Evolutionary conservation across 2,888 invertebrate species (phyloP).

Genomic region (Metalampra italica): DNA sequence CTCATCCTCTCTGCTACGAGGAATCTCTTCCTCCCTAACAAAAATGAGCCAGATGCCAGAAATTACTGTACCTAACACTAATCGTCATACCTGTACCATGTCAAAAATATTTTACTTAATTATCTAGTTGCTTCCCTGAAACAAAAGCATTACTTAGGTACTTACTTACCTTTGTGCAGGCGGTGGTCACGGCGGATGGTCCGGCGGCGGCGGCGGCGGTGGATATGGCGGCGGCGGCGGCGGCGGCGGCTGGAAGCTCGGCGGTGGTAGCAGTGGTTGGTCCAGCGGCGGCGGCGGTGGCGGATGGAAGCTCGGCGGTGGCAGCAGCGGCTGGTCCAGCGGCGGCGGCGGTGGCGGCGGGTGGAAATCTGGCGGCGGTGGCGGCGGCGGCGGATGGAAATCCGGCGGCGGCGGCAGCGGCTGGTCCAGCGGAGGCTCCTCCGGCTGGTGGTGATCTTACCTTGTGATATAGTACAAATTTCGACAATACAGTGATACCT

Average conservation of each 20-base stretch:
- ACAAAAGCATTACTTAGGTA: too few relatives aligned
- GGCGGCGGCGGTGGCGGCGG: slow-evolving; percentile 15
- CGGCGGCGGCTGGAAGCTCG: slow-evolving; percentile 20
- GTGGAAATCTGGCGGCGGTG: slow-evolving; percentile 2
- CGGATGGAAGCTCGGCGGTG: slow-evolving; percentile 22
- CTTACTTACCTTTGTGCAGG: slow-evolving; percentile 6
- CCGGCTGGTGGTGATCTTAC: slow-evolving; percentile 59
- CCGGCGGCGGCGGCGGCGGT: slow-evolving; percentile 25
- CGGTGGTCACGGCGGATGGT: slow-evolving; percentile 17
- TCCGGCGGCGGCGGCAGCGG: slow-evolving; percentile 17
- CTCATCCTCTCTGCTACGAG: too few relatives aligned
- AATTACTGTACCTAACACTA: too few relatives aligned
- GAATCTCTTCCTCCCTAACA: too few relatives aligned
- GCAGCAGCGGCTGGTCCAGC: slow-evolving; percentile 23
- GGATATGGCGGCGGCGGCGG: slow-evolving; percentile 20
- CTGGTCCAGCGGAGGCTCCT: slow-evolving; percentile 26
- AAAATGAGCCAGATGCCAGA: too few relatives aligned
- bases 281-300: slow-evolving; percentile 19
- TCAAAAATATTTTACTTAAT: too few relatives aligned
- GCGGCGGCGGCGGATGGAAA: slow-evolving; percentile 20
- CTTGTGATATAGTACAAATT: slow-evolving; percentile 32
- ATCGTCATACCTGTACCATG: too few relatives aligned
- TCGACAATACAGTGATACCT: slow-evolving; percentile 56
- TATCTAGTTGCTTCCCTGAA: too few relatives aligned
- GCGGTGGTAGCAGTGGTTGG: slow-evolving; percentile 23